phyloP scores from a whole-genome alignment of 2,797 vertebrate genomes.

The Sandelia bainsii region DNA sequence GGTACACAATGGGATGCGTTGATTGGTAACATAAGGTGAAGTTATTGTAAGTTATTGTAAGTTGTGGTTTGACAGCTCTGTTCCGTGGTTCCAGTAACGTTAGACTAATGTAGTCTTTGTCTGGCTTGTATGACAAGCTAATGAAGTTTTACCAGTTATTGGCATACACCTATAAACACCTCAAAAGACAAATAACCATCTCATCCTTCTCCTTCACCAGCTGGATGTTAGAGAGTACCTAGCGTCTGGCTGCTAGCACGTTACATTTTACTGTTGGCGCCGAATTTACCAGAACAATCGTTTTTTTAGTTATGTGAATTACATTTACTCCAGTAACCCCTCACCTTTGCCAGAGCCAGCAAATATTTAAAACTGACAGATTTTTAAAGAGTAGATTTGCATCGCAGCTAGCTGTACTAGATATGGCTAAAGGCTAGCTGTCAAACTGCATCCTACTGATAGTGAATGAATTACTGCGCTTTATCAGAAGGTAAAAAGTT shows the following conservation, averaged over 20 bases:
- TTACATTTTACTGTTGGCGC: not conserved
- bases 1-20: no score
- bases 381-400: not conserved
- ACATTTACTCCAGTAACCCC: not conserved
- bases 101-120: not conserved
- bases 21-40: not conserved
- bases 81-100: not conserved
- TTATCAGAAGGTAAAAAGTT: not conserved
- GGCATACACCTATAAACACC: not conserved
- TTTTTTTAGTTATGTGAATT: not conserved
- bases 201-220: no score
- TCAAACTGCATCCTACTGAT: constrained; percentile 26
- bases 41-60: not conserved
- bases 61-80: constrained; percentile 32
- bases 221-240: not conserved
- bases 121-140: not conserved
- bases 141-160: not conserved
- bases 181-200: no score
- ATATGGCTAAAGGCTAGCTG: constrained; percentile 27
- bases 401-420: not conserved
- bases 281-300: constrained; percentile 1
- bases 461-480: not conserved
- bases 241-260: not conserved
- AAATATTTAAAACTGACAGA: rapidly evolving
- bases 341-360: not conserved